Evolutionary conservation across 2,113 vertebrate genomes (phyloP).

Genomic region (Vireo altiloquus): DNA sequence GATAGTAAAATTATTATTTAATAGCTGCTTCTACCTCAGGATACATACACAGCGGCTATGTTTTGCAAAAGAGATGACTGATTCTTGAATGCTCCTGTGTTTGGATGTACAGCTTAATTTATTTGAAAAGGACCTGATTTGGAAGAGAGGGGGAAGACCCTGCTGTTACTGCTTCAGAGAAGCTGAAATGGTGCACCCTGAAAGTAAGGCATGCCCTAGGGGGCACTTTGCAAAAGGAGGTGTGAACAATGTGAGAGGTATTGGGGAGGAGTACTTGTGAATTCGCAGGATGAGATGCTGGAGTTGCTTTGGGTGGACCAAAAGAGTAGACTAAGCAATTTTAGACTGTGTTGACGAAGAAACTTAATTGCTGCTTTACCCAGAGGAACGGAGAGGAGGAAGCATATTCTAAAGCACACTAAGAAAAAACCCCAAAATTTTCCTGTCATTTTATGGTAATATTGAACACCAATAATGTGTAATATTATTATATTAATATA

Average conservation of each 20-base stretch:
- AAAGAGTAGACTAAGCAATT: background rate
- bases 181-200: background rate
- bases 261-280: background rate
- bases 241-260: background rate
- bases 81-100: background rate
- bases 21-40: background rate
- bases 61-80: background rate
- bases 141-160: background rate
- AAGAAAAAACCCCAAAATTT: accelerated
- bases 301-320: background rate
- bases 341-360: background rate
- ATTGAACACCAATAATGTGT: background rate
- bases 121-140: background rate
- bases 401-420: background rate
- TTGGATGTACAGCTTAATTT: background rate
- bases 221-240: background rate
- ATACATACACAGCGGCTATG: background rate
- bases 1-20: background rate
- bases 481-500: background rate
- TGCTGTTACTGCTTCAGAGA: background rate
- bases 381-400: background rate
- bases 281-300: background rate
- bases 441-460: background rate
- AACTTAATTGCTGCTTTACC: background rate
- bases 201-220: background rate